These are phyloP conservation scores for Myotis findleyi DNA, from an alignment of 2,797 vertebrate species.

Conservation along the genomic window DNA sequence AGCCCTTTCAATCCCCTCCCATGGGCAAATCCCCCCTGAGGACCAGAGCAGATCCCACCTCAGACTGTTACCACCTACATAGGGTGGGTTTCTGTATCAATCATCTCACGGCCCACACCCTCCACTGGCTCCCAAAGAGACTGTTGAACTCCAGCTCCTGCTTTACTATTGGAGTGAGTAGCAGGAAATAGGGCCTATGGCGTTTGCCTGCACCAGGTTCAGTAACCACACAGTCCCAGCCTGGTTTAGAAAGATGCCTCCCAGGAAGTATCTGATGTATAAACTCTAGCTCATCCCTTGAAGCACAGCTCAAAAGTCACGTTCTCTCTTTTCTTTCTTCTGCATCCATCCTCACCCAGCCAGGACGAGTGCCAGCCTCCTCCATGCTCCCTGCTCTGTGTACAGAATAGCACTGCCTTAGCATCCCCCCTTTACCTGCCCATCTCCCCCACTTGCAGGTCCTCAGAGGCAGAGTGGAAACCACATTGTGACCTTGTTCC, in stretches of 20 bases:
- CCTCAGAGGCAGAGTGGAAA: neutral
- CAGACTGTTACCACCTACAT: neutral
- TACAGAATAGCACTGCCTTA: accelerated
- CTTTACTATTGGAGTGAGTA: neutral
- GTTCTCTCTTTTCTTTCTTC: neutral
- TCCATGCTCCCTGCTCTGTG: neutral
- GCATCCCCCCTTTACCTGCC: too few species aligned
- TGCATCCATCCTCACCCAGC: accelerated
- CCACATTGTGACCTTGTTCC: neutral
- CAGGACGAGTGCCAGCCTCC: neutral
- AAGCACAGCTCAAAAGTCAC: neutral
- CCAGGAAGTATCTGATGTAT: accelerated
- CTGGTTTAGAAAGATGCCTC: neutral
- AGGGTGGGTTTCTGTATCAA: neutral
- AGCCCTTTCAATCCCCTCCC: neutral
- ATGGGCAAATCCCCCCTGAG: neutral
- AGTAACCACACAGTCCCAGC: neutral
- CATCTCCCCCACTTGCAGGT: neutral
- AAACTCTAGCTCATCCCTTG: neutral
- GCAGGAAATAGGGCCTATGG: neutral
- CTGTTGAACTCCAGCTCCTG: neutral
- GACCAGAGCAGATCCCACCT: neutral
- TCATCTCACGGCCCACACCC: neutral
- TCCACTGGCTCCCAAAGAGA: neutral
- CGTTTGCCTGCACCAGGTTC: neutral